Evolutionary conservation across 2,113 vertebrate species (phyloP).

Genomic region (Apodemus sylvaticus): DNA sequence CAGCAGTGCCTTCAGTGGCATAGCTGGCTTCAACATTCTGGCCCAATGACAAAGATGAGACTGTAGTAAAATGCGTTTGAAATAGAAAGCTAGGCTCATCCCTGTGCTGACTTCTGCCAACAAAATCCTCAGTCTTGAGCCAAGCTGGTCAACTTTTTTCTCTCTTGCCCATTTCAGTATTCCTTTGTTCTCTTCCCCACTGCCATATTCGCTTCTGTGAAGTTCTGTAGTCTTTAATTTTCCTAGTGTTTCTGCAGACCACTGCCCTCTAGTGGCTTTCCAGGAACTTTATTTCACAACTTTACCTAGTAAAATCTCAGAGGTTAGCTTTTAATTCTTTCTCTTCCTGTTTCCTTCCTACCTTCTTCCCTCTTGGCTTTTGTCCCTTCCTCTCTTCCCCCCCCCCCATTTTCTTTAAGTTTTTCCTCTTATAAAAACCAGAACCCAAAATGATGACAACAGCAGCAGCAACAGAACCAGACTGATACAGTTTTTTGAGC

Average conservation of each 20-base stretch:
- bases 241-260: not conserved
- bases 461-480: not conserved
- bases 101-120: not conserved
- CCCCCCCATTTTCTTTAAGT: not conserved
- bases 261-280: slow-evolving; percentile 20
- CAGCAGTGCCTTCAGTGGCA: not conserved
- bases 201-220: not conserved
- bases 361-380: too few species aligned
- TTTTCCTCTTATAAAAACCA: not conserved
- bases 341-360: too few species aligned
- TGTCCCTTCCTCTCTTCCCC: not conserved
- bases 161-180: not conserved
- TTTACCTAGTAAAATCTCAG: not conserved
- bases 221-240: not conserved
- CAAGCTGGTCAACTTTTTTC: not conserved
- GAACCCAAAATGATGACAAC: not conserved
- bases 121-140: not conserved
- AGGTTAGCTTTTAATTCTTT: not conserved
- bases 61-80: not conserved
- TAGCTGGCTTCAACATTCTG: not conserved
- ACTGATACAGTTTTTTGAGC: not conserved
- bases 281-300: not conserved
- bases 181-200: not conserved
- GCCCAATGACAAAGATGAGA: not conserved
- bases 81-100: not conserved